phyloP scores from a whole-genome alignment of 2,797 vertebrate species.

The Pagetopsis macropterus region DNA sequence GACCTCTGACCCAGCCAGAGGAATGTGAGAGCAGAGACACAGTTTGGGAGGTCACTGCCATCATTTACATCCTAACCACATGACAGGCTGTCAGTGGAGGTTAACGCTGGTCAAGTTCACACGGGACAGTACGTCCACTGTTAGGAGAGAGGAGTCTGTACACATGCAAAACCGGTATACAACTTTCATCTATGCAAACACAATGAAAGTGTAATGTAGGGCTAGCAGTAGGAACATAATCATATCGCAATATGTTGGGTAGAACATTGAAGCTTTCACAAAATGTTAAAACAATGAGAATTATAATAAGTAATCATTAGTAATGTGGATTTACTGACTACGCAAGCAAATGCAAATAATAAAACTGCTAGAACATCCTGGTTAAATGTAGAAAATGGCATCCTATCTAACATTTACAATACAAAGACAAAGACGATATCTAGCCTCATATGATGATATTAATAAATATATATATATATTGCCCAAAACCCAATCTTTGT shows the following conservation, averaged over 20 bases:
- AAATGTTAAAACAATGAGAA: too few species aligned
- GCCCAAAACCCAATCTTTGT: neutral
- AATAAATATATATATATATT: too few species aligned
- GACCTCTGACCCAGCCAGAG: slow-evolving; percentile 62
- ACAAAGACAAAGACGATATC: too few species aligned
- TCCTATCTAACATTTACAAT: too few species aligned
- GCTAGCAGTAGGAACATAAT: neutral
- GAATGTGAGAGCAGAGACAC: slow-evolving; percentile 63
- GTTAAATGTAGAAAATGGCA: too few species aligned
- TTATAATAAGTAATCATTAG: too few species aligned
- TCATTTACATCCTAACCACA: slow-evolving; percentile 78
- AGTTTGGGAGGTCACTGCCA: slow-evolving; percentile 67
- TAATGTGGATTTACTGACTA: too few species aligned
- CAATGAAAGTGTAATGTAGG: neutral
- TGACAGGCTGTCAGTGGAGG: slow-evolving; percentile 72
- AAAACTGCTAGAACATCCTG: too few species aligned
- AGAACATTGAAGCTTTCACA: too few species aligned
- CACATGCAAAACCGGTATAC: slow-evolving; percentile 25
- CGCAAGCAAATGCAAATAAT: too few species aligned
- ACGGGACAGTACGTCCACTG: slow-evolving; percentile 53
- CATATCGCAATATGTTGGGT: too few species aligned
- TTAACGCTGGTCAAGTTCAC: slow-evolving; percentile 79
- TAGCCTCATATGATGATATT: too few species aligned
- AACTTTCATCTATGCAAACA: slow-evolving; percentile 13
- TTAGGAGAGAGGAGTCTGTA: slow-evolving; percentile 27